Base-by-base conservation (phyloP, 2,797 vertebrate species). In the Falco rusticolus region DNA sequence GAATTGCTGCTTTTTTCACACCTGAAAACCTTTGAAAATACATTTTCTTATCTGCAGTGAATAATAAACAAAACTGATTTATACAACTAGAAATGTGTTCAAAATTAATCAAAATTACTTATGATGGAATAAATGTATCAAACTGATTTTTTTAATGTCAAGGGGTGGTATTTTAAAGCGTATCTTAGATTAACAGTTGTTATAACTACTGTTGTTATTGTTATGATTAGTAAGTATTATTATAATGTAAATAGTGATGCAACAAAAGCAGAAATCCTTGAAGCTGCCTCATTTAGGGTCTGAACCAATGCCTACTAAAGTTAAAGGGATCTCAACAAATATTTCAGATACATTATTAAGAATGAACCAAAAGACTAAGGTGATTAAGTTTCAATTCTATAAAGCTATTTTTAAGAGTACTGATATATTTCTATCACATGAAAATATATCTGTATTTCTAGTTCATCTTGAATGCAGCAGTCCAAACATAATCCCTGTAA, bases 91-190 rank as follows among this genome's bases (percentile, higher is more conserved):
- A 96, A 95, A 86, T 92, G 91, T 91, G 61, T 92, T 94, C 93
- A 94, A 84, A 97, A 97, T 96, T 13, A 98, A 91, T 96, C 97
- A 97, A 97, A 98, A 97, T 96, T 97, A 97, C 96, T 98, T 97
- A 97, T 57, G 86, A 93, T 95, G 95, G 79, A 91, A 97, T 97
- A 97, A 98, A 98, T 97, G 95, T 97, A 94, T 96, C 82, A 89
- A 97, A 96, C 79, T 92, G 97, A 97, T 97, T 92, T 96, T 91
- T 92, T 95, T 88, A 93, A 88, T 78, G 47, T 72, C 57, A 39
- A 71, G 15, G 13, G 22, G 19, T 93, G 57, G 54, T 83, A 95
- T 95, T 95, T 96, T 82, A 97, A 79, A 94, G 87, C 71, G 87
- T 92, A 93, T 72, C 85, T 50, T 75, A 89, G 37, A 95, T 92